These are phyloP conservation scores for Nysson spinosus DNA, from an alignment of 2,888 invertebrate genomes.

Conservation along the genomic window DNA sequence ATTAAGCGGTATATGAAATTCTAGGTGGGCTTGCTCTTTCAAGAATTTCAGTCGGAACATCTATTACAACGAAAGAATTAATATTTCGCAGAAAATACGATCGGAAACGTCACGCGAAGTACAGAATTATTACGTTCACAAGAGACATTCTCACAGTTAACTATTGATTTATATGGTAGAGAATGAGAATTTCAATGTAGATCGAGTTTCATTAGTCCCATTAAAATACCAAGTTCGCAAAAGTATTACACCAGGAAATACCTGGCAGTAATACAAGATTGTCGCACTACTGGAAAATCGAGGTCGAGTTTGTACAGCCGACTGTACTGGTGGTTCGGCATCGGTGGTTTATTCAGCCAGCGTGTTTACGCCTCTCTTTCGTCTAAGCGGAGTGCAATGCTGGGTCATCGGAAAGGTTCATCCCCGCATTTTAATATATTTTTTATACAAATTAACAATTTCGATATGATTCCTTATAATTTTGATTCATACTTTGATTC, in stretches of 20 bases:
- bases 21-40: too few relatives aligned
- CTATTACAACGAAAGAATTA: too few relatives aligned
- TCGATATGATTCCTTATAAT: conserved; percentile 29
- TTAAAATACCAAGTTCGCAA: conserved; percentile 32
- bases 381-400: conserved; percentile 55
- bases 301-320: conserved; percentile 49
- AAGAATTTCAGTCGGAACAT: too few relatives aligned
- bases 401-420: conserved; percentile 49
- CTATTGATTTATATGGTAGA: conserved; percentile 12
- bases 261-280: conserved; percentile 36
- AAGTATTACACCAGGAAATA: conserved; percentile 45
- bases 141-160: too few relatives aligned
- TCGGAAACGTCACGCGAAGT: too few relatives aligned
- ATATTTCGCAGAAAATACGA: too few relatives aligned
- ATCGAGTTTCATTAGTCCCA: conserved; percentile 40
- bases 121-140: too few relatives aligned
- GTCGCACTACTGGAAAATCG: conserved; percentile 50
- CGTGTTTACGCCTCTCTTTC: conserved; percentile 62
- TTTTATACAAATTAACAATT: conserved; percentile 26
- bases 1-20: too few relatives aligned
- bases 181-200: conserved; percentile 26
- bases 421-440: conserved; percentile 31
- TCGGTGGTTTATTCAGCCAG: conserved; percentile 58
- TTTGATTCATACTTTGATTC: conserved; percentile 10
- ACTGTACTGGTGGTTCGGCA: conserved; percentile 54